Evolutionary conservation across 2,113 vertebrate genomes (phyloP), one percentile per base, ranked within the genome.

Genomic region (Eurypyga helias): DNA sequence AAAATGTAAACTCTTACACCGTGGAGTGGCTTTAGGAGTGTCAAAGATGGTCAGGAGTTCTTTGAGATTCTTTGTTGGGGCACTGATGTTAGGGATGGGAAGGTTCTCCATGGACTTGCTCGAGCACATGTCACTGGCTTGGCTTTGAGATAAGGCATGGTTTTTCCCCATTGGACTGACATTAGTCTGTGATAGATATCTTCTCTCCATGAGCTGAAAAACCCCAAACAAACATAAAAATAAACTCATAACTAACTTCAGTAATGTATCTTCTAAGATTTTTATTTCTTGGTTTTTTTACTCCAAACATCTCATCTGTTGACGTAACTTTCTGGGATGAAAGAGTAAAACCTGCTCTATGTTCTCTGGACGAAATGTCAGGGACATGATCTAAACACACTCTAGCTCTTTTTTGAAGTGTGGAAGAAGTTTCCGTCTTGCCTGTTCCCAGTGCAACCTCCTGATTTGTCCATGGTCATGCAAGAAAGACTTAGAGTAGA

Each of bases 31-130:
- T 91, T 76, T 83, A 34, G 70, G 29, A 31, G 17, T 41, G 54
- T 77, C 79, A 49, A 87, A 72, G 51, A n/a, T 71, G 82, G 18
- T 12, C 17, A 54, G 58, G 34, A 64, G 26, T 8, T 48, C 78
- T 80, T 13, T 77, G 62, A 76, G 21, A 38, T 87, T 94, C 58
- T 48, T 65, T 34, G 16, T 79, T 31, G 97, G 83, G 3, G 33
- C 38, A 3, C 16, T 29, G 25, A 5, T 33, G 29, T 97, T 95
- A 41, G 17, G 91, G 54, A 84, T 93, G 36, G 95, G 90, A 55
- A 97, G 92, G 69, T 43, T 23, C 15, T 99, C 98, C 95, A 83
- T 96, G 60, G 98, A 98, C 77, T 93, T 97, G 79, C 96, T 98
- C 61, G 96, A 93, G 87, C 48, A 89, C 28, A 65, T 52, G 8